Evolutionary conservation across 2,797 vertebrate species (phyloP).

Genomic region (Furcifer pardalis): DNA sequence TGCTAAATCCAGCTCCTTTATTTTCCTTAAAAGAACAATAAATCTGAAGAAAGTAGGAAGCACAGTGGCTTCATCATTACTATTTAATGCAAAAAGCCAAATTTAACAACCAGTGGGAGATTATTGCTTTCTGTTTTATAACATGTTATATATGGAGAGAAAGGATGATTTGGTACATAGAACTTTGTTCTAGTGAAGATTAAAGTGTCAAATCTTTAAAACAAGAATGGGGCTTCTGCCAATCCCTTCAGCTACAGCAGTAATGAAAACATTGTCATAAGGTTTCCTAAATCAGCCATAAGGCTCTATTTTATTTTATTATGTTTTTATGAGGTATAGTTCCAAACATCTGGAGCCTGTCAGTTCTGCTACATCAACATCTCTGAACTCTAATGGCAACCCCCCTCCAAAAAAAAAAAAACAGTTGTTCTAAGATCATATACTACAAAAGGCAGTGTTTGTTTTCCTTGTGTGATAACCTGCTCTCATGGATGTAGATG

Average conservation of each 20-base stretch:
- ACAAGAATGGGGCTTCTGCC: constrained; percentile 62
- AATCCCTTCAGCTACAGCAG: neutral
- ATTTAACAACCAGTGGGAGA: constrained; percentile 48
- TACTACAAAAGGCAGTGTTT: neutral
- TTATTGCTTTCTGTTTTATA: constrained; percentile 49
- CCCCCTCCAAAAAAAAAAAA: no score
- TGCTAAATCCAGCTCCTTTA: constrained; percentile 54
- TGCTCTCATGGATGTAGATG: neutral
- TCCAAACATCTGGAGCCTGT: constrained; percentile 41
- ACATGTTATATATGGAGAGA: neutral
- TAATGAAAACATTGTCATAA: constrained; percentile 48
- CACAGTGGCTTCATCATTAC: constrained; percentile 45
- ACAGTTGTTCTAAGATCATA: no score
- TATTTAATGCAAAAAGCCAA: constrained; percentile 56
- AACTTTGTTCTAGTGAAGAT: constrained; percentile 59
- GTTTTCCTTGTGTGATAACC: neutral
- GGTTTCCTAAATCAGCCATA: constrained; percentile 48
- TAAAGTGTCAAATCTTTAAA: constrained; percentile 54
- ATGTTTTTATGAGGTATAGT: constrained; percentile 27
- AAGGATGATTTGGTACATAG: constrained; percentile 23
- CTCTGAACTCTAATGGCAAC: neutral
- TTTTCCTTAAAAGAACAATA: constrained; percentile 39
- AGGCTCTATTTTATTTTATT: constrained; percentile 30
- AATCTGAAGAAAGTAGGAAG: constrained; percentile 42
- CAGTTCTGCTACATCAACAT: neutral